phyloP scores from a whole-genome alignment of 2,888 invertebrate species.

The Polydrusus cervinus region DNA sequence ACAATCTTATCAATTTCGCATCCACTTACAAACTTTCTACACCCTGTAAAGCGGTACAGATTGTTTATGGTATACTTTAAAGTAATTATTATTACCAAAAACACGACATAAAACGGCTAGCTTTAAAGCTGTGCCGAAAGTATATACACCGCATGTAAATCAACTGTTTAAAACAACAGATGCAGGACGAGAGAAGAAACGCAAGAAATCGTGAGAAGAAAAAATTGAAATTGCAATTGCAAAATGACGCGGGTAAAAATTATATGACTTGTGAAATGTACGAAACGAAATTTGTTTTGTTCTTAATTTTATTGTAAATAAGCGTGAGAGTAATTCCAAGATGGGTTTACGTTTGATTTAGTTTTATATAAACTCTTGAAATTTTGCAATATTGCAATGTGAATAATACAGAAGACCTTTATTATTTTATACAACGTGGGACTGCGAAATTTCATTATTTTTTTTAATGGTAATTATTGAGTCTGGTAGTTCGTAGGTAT shows the following conservation, averaged over 20 bases:
- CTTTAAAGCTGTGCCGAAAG: too few relatives aligned
- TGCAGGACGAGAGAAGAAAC: conserved; percentile 24
- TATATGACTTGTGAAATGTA: conserved; percentile 17
- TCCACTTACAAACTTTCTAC: too few relatives aligned
- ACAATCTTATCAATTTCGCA: too few relatives aligned
- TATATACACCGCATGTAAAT: background rate
- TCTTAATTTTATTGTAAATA: conserved; percentile 11
- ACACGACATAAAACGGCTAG: too few relatives aligned
- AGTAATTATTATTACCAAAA: background rate
- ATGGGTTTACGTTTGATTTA: background rate
- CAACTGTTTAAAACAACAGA: background rate
- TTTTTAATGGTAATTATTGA: too few relatives aligned
- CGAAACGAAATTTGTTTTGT: conserved; percentile 5
- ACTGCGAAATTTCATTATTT: background rate
- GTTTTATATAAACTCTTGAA: conserved; percentile 4
- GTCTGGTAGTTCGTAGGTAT: too few relatives aligned
- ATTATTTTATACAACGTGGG: background rate
- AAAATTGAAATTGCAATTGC: conserved; percentile 4
- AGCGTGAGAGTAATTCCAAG: conserved; percentile 13
- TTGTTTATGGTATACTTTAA: background rate
- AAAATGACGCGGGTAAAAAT: conserved; percentile 17
- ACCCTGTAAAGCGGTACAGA: background rate
- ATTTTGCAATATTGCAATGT: background rate
- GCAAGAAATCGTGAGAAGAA: conserved; percentile 35
- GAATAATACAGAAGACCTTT: background rate